Percentiles rank a stretch among this genome's conserved stretches.
Conservation (phyloP, 2,797 vertebrate genomes). For the Protonibea diacanthus region DNA sequence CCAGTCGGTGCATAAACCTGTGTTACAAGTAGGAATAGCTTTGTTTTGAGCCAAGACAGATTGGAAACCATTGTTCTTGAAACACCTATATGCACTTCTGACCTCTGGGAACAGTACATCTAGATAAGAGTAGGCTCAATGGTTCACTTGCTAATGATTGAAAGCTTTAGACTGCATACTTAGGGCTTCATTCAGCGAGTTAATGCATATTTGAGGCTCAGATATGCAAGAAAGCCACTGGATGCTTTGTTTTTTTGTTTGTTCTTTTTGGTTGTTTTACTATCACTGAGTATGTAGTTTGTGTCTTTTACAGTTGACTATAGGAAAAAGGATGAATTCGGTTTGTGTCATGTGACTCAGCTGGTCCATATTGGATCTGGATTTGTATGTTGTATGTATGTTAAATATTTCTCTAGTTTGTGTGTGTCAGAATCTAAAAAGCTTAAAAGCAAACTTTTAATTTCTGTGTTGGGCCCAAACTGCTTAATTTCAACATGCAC, state of each 20-base stretch:
- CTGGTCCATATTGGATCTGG: conserved; percentile 84
- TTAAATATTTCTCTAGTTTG: background rate
- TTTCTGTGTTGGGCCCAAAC: background rate
- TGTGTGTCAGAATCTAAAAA: background rate
- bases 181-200: background rate
- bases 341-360: conserved; percentile 26
- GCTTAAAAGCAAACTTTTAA: background rate
- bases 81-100: background rate
- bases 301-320: background rate
- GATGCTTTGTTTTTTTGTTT: background rate
- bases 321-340: background rate
- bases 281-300: background rate
- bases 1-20: background rate
- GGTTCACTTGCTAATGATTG: background rate
- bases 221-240: background rate
- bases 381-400: conserved; percentile 13
- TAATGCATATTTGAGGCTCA: background rate
- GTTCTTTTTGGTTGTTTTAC: background rate
- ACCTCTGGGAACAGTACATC: background rate
- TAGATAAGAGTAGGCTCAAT: background rate
- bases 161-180: background rate
- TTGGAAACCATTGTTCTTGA: background rate
- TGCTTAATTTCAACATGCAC: background rate
- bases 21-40: background rate
- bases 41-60: background rate